Base-by-base conservation (phyloP, 2,888 invertebrate species). In the Drosophila quinaria region DNA sequence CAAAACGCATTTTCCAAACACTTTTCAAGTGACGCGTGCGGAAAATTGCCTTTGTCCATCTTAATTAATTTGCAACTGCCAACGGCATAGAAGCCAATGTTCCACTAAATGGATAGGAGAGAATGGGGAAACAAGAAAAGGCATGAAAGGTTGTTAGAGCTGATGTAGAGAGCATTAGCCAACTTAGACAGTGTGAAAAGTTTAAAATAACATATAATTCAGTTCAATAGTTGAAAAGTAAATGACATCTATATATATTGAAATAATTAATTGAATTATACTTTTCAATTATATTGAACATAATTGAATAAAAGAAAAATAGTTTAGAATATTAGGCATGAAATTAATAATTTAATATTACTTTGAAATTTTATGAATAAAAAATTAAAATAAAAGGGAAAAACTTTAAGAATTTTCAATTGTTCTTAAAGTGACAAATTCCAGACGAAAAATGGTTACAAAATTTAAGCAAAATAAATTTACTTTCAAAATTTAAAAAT, bases 41-140 rank as follows among this genome's bases (percentile, higher is more conserved):
- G 47, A 56, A 81, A 86, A 87, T 84, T 80, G 81, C 86, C 83
- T 82, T 87, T 87, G 87, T 87, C 86, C 76, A 78, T 87, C 84
- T 86, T 84, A 86, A 87, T 87, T 87, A 84, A 86, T 85, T 82
- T 84, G 54, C 55, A 74, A 60, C 58, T 73, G 74, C 65, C 81
- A 77, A 58, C 44, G 41, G 46, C 49, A 56, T 13, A 13, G 37
- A 11, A 54, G 19, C n/a, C 15, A 37, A 46, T 31, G 52, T 41
- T 3, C 15, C 15, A 37, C 1, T 17, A n/a, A 1, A 11, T 1
- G 25, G 10, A 1, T 9, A 4, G 0, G 1, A 6, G 5, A 1
- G 8, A 0, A 0, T 10, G 46, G 2, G 39, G 22, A n/a, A 0
- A 10, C 13, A 17, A 6, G 8, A 1, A 9, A 3, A 22, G 5